Evolutionary conservation across 2,888 invertebrate species (phyloP).

Genomic region (Conops quadrifasciatus): DNA sequence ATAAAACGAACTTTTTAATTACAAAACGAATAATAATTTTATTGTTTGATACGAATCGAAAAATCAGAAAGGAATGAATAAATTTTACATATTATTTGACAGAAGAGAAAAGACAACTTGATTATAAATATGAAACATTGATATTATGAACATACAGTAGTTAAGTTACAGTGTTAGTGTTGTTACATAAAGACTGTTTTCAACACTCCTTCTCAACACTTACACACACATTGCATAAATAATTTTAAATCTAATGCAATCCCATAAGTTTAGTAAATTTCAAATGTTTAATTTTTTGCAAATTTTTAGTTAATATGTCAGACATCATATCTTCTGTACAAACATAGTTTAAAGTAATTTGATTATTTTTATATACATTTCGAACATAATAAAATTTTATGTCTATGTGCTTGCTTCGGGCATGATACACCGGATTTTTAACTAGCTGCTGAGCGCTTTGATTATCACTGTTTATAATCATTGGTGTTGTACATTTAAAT

Average conservation of each 20-base stretch:
- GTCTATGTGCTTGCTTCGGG: not conserved
- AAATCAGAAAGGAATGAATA: too few species aligned
- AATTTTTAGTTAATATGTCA: too few species aligned
- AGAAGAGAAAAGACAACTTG: not conserved
- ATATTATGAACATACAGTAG: conserved; percentile 16
- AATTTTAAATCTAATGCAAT: too few species aligned
- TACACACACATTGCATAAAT: too few species aligned
- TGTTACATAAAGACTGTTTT: not conserved
- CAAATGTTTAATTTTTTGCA: not conserved
- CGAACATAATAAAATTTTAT: not conserved
- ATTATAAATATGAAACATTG: not conserved
- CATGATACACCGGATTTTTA: not conserved
- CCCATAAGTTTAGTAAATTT: not conserved
- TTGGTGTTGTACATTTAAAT: conserved; percentile 3
- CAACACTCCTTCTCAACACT: not conserved
- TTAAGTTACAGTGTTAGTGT: not conserved
- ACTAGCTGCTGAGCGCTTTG: too few species aligned
- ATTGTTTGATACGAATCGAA: too few species aligned
- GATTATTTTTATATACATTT: not conserved
- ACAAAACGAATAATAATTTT: too few species aligned
- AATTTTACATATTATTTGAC: too few species aligned
- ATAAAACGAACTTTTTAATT: too few species aligned
- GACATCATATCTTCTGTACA: not conserved
- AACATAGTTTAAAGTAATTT: not conserved
- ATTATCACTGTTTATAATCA: conserved; percentile 34